Percentiles rank a stretch among this genome's conserved stretches.
These are phyloP conservation scores for Drosophila jambulina DNA, from an alignment of 1,140 invertebrate genomes.

Conservation along the genomic window DNA sequence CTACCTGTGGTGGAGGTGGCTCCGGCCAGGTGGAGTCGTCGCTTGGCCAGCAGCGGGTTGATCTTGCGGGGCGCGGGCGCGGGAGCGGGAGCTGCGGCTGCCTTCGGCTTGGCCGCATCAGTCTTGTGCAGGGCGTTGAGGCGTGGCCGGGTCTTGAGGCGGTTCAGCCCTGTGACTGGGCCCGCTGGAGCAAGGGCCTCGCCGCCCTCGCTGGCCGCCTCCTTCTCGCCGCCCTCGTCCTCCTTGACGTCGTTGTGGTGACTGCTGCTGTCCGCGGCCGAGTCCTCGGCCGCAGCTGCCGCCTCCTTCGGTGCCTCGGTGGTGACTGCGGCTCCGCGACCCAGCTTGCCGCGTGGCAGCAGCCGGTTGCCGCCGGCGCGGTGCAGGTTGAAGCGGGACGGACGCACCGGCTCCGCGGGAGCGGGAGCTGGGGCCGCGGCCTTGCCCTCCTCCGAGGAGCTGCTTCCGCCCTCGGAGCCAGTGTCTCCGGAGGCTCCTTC, in stretches of 20 bases:
- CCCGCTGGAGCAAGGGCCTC: slow-evolving; percentile 53
- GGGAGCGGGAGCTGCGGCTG: slow-evolving; percentile 51
- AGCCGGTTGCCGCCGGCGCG: slow-evolving; percentile 71
- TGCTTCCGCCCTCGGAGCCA: slow-evolving; percentile 84
- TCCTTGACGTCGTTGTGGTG: slow-evolving; percentile 78
- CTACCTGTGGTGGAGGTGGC: slow-evolving; percentile 73
- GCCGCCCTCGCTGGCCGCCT: slow-evolving; percentile 49
- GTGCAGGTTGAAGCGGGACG: slow-evolving; percentile 80
- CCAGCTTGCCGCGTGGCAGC: slow-evolving; percentile 69
- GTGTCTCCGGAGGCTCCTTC: slow-evolving; percentile 80
- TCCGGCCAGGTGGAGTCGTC: slow-evolving; percentile 70
- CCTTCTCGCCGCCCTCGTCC: slow-evolving; percentile 51
- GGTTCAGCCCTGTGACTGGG: slow-evolving; percentile 73
- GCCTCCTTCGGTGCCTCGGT: slow-evolving; percentile 81
- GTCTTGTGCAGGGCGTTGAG: slow-evolving; percentile 80
- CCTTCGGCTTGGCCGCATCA: slow-evolving; percentile 69
- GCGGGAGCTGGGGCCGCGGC: slow-evolving; percentile 74
- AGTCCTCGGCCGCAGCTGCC: slow-evolving; percentile 62
- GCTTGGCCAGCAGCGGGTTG: slow-evolving; percentile 81
- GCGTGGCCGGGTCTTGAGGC: slow-evolving; percentile 80
- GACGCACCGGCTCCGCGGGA: slow-evolving; percentile 56
- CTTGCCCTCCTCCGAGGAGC: slow-evolving; percentile 69
- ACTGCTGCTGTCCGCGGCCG: slow-evolving; percentile 71
- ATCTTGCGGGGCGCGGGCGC: slow-evolving; percentile 71
- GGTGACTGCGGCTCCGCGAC: slow-evolving; percentile 62